These are phyloP conservation scores for Pithys albifrons DNA, from an alignment of 2,113 vertebrate species.

Conservation along the genomic window DNA sequence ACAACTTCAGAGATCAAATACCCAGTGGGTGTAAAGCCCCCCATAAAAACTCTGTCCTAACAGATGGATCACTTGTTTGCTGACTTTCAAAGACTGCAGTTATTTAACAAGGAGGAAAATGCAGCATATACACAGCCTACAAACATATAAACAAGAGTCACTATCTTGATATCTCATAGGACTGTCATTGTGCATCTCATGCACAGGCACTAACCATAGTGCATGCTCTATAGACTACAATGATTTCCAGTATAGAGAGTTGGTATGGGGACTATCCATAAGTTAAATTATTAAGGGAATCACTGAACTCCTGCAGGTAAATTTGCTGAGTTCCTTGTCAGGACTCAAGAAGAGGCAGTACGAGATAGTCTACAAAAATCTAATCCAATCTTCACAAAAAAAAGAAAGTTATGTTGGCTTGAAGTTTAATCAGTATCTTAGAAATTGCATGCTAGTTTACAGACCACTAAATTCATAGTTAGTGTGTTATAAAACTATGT, in stretches of 20 bases:
- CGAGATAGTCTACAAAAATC: neutral
- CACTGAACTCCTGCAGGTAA: neutral
- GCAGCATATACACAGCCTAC: neutral
- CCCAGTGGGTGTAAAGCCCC: neutral
- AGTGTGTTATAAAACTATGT: neutral
- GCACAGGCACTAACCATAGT: neutral
- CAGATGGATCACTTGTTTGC: neutral
- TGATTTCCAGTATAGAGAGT: neutral
- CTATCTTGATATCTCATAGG: neutral
- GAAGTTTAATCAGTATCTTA: neutral
- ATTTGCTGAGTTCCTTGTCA: neutral
- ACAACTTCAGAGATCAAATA: neutral
- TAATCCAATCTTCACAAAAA: neutral
- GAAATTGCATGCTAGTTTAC: neutral
- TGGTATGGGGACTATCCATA: neutral
- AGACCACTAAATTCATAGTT: neutral
- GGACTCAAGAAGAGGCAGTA: neutral
- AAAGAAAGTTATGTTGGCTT: neutral
- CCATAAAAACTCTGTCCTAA: neutral
- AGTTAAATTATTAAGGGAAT: neutral
- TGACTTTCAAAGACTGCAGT: neutral
- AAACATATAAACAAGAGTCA: neutral
- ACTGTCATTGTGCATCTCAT: neutral
- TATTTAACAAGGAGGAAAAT: neutral
- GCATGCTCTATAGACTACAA: rapidly evolving